Evolutionary conservation across 2,797 vertebrate genomes (phyloP), one percentile per base, ranked within the genome.

Genomic region (Calcarius lapponicus): DNA sequence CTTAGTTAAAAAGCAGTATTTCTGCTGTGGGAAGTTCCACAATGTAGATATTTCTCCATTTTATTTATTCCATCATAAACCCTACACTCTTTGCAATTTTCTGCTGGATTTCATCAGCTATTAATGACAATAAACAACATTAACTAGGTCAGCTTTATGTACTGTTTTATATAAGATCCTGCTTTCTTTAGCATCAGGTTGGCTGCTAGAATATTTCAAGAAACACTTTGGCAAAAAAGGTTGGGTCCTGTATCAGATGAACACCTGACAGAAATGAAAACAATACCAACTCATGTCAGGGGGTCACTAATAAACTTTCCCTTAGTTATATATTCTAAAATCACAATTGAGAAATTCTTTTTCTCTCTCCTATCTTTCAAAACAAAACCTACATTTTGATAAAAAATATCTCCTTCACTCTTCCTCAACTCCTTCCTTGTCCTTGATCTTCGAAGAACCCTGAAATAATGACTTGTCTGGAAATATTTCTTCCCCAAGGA

Each of bases 401-500:
- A 6, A 19, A 34, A 82, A 56, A 24, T 4, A 56, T 66, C 21
- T 4, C 28, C 32, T 78, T 91, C 21, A 34, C 20, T 94, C 88
- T 86, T 80, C 66, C 85, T 80, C 40, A 76, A 80, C 32, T 25
- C 62, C 84, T 71, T 72, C 43, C 8, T 19, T 32, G 48, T 22
- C 86, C 96, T 94, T 97, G 84, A 94, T 97, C 92, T 93, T 86
- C 67, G 54, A 78, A 88, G 64, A 90, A 32, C 70, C 67, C 80
- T 45, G 53, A 96, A 96, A 95, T 94, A 94, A 96, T 78, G 34
- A 94, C 87, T 76, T 96, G 28, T 72, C 62, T 95, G 92, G 89
- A 97, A 97, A 94, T 70, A 86, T 56, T 61, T 88, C 31, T 95
- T 91, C 84, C 88, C 53, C 62, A 70, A 95, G 76, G 80, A 93